Percentiles rank a stretch among this genome's conserved stretches.
phyloP scores from a whole-genome alignment of 2,797 vertebrate genomes.

The Eptatretus atami region DNA sequence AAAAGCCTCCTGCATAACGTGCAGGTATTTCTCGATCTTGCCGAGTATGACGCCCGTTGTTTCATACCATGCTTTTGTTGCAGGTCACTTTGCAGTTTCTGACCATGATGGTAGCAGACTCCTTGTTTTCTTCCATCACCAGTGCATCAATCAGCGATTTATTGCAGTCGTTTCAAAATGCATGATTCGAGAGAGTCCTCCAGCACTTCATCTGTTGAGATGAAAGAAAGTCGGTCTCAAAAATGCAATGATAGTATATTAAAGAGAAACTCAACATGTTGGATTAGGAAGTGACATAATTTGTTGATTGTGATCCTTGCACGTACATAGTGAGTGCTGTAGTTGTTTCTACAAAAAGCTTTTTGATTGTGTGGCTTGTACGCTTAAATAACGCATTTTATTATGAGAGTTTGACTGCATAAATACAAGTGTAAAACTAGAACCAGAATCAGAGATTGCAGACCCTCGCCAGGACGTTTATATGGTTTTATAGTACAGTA shows the following conservation, averaged over 20 bases:
- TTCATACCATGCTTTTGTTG: slow-evolving; percentile 33
- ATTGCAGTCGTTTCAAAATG: slow-evolving; percentile 67
- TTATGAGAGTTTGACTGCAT: too few relatives aligned
- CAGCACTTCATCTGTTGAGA: slow-evolving; percentile 40
- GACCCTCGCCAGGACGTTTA: too few relatives aligned
- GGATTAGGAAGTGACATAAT: background rate
- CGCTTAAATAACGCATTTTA: too few relatives aligned
- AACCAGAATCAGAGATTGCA: too few relatives aligned
- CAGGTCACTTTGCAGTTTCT: slow-evolving; percentile 34
- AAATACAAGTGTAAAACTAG: too few relatives aligned
- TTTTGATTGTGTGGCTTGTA: too few relatives aligned
- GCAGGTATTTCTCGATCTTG: slow-evolving; percentile 72
- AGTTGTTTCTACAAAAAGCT: background rate
- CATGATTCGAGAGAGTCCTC: slow-evolving; percentile 98
- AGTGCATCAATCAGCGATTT: slow-evolving; percentile 36
- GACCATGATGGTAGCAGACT: slow-evolving; percentile 47
- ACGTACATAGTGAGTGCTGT: background rate
- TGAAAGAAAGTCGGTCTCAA: background rate
- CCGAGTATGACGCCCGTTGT: slow-evolving; percentile 44
- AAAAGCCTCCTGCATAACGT: slow-evolving; percentile 75
- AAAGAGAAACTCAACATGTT: background rate
- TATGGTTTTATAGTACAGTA: too few relatives aligned
- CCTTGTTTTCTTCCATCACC: slow-evolving; percentile 41
- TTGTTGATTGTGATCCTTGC: background rate
- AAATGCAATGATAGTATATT: background rate